These are phyloP conservation scores for Takifugu rubripes DNA, from an alignment of 2,797 vertebrate genomes.

Conservation along the genomic window DNA sequence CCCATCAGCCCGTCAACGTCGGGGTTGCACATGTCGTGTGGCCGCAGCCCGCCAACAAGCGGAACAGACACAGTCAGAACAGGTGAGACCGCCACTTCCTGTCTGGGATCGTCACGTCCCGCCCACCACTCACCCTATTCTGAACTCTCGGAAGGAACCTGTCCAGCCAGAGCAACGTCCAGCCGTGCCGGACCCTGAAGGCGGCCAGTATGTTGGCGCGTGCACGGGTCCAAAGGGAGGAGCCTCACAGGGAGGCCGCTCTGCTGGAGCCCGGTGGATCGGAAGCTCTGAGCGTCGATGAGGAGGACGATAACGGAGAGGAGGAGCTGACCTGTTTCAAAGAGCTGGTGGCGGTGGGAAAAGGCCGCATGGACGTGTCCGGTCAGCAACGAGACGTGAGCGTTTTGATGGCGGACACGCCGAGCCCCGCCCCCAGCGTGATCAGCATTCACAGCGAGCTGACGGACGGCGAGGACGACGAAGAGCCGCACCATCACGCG, in stretches of 20 bases:
- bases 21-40: conserved; percentile 96
- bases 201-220: conserved; percentile 75
- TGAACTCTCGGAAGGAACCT: conserved; percentile 74
- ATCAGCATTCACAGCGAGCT: conserved; percentile 92
- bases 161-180: conserved; percentile 80
- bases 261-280: conserved; percentile 72
- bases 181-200: conserved; percentile 85
- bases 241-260: conserved; percentile 65
- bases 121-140: neutral
- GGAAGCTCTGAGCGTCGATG: conserved; percentile 52
- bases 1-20: conserved; percentile 91
- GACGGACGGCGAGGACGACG: conserved; percentile 82
- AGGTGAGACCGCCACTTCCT: conserved; percentile 50
- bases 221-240: conserved; percentile 65
- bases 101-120: too few species aligned
- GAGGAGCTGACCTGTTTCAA: conserved; percentile 74
- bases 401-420: conserved; percentile 83
- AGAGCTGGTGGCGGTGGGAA: conserved; percentile 64
- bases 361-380: conserved; percentile 58
- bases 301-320: conserved; percentile 54
- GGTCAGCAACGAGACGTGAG: conserved; percentile 80
- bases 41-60: conserved; percentile 89
- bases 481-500: conserved; percentile 72
- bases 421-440: conserved; percentile 88
- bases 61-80: conserved; percentile 88